A percentile compares a stretch with the other conserved stretches of the same genome.
These are phyloP conservation scores for Anseranas semipalmata DNA, from an alignment of 2,113 vertebrate species.

Conservation along the genomic window DNA sequence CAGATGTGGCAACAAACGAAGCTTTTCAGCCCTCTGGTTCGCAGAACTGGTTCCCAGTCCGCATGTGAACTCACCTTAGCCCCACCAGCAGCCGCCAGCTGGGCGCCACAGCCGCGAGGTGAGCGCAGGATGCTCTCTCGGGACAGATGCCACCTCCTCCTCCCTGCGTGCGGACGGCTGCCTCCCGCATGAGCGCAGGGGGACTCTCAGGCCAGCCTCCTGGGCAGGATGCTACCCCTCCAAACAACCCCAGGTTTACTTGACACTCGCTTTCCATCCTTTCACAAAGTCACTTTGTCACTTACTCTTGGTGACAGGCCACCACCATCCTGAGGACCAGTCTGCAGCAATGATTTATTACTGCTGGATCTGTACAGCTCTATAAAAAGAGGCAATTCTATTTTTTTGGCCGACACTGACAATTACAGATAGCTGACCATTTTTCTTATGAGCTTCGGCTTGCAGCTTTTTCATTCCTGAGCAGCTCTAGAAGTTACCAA, in stretches of 20 bases:
- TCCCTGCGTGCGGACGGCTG: not conserved
- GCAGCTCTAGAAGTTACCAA: not conserved
- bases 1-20: not conserved
- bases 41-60: not conserved
- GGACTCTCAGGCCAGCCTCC: not conserved
- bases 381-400: not conserved
- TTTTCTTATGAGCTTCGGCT: conserved; percentile 30
- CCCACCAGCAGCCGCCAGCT: not conserved
- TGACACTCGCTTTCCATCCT: not conserved
- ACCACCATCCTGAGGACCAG: not conserved
- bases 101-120: not conserved
- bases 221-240: fast-evolving
- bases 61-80: not conserved
- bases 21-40: not conserved
- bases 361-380: not conserved
- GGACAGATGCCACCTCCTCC: too few relatives aligned
- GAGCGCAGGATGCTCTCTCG: not conserved
- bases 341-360: conserved; percentile 23
- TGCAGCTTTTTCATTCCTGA: not conserved
- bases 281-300: conserved; percentile 9
- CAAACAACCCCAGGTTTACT: not conserved
- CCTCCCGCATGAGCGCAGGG: not conserved
- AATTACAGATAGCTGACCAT: not conserved
- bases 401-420: not conserved
- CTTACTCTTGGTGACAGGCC: not conserved